phyloP scores from a whole-genome alignment of 1,140 invertebrate species.

The Drosophila willistoni region DNA sequence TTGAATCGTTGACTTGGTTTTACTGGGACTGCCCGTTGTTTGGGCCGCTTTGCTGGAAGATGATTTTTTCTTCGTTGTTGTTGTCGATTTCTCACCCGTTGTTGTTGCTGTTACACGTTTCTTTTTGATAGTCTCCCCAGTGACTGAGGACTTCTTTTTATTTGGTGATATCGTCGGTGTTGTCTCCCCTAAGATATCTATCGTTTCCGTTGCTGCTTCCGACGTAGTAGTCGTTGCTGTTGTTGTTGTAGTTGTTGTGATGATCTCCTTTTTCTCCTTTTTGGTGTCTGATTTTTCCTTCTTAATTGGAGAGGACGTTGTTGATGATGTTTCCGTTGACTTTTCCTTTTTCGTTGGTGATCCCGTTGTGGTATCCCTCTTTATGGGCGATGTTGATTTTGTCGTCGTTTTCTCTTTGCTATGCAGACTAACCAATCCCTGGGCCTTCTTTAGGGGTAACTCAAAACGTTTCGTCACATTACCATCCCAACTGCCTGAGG shows the following conservation, averaged over 20 bases:
- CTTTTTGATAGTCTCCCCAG: background rate
- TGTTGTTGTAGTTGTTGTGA: background rate
- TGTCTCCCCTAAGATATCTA: too few relatives aligned
- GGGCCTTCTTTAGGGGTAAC: slow-evolving; percentile 51
- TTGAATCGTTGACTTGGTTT: background rate
- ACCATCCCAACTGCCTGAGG: slow-evolving; percentile 66
- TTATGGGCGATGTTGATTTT: slow-evolving; percentile 34
- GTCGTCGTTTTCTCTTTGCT: slow-evolving; percentile 36
- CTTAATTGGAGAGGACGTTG: background rate
- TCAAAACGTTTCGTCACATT: slow-evolving; percentile 70
- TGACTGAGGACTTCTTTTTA: background rate
- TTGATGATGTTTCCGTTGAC: background rate
- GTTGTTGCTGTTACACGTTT: background rate
- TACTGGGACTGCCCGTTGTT: background rate
- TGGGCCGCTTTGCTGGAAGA: slow-evolving; percentile 17
- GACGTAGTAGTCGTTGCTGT: background rate
- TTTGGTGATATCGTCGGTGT: background rate
- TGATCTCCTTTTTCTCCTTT: slow-evolving; percentile 39
- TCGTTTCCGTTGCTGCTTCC: background rate
- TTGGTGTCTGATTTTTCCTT: slow-evolving; percentile 32
- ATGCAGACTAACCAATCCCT: slow-evolving; percentile 28
- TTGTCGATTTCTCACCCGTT: background rate
- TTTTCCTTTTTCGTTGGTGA: slow-evolving; percentile 4
- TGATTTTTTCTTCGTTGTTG: slow-evolving; percentile 27
- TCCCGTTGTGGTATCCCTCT: slow-evolving; percentile 24